Evolutionary conservation across 2,888 invertebrate genomes (phyloP).

Genomic region (Eristalinus sepulchralis): DNA sequence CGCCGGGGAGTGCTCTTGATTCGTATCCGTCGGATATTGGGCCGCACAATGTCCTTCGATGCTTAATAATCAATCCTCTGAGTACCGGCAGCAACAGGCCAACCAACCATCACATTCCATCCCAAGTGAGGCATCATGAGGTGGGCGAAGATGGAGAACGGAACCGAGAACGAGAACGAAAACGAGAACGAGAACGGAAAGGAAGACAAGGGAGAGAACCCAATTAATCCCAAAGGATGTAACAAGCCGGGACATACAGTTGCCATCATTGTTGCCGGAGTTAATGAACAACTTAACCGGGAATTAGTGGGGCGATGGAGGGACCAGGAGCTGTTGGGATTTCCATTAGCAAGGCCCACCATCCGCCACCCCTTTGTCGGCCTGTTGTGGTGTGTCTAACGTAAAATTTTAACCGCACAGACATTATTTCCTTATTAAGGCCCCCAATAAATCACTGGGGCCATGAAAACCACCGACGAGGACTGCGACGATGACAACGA

Average conservation of each 20-base stretch:
- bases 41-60: slow-evolving; percentile 79
- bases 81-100: slow-evolving; percentile 36
- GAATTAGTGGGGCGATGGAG: slow-evolving; percentile 42
- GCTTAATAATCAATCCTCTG: slow-evolving; percentile 79
- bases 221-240: slow-evolving; percentile 63
- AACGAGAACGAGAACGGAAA: neutral
- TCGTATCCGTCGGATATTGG: slow-evolving; percentile 80
- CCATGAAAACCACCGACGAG: neutral
- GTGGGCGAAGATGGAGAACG: neutral
- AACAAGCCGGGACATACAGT: slow-evolving; percentile 50
- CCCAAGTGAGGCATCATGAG: neutral
- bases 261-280: slow-evolving; percentile 57
- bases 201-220: slow-evolving; percentile 43
- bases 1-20: slow-evolving; percentile 81
- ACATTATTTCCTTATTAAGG: slow-evolving; percentile 66
- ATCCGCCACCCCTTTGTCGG: neutral
- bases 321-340: slow-evolving; percentile 19
- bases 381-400: slow-evolving; percentile 19
- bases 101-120: neutral
- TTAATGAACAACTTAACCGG: slow-evolving; percentile 68
- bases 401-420: slow-evolving; percentile 50
- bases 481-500: neutral
- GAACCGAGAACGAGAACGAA: neutral
- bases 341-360: slow-evolving; percentile 47
- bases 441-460: slow-evolving; percentile 56